Percentiles rank a stretch among this genome's conserved stretches.
These are phyloP conservation scores for Pipistrellus pygmaeus DNA, from an alignment of 2,797 vertebrate genomes.

Conservation along the genomic window DNA sequence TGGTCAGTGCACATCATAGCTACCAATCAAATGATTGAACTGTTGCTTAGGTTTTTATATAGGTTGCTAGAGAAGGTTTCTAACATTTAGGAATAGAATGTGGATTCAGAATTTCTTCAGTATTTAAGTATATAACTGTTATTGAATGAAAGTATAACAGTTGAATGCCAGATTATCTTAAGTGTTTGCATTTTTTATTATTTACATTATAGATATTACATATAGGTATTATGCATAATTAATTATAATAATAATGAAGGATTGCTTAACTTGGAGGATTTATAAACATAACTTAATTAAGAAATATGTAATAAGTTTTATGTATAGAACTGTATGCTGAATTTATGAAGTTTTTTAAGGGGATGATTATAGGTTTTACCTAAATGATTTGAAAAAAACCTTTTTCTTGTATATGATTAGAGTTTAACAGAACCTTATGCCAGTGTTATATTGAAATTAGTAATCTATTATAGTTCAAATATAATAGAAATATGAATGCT, in stretches of 20 bases:
- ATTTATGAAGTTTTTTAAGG: slow-evolving; percentile 57
- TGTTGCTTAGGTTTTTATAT: no score
- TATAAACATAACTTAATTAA: slow-evolving; percentile 42
- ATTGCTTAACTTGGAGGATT: slow-evolving; percentile 33
- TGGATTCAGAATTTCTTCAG: slow-evolving; percentile 32
- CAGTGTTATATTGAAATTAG: neutral
- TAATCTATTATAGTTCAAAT: neutral
- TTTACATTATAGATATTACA: neutral
- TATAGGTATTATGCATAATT: neutral
- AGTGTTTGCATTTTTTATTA: slow-evolving; percentile 3
- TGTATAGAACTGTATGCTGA: neutral
- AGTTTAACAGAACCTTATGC: slow-evolving; percentile 11
- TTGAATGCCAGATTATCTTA: slow-evolving; percentile 22
- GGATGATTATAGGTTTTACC: neutral
- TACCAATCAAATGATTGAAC: no score
- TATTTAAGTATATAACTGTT: slow-evolving; percentile 53
- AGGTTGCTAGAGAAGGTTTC: slow-evolving; percentile 31
- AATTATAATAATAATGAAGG: slow-evolving; percentile 15
- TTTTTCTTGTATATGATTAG: slow-evolving; percentile 5
- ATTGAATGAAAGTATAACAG: neutral
- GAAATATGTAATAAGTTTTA: slow-evolving; percentile 16
- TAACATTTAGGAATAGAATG: slow-evolving; percentile 24
- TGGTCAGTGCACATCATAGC: no score
- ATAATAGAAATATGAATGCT: neutral
- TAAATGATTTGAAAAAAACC: slow-evolving; percentile 23